These are phyloP conservation scores for Bagarius yarrelli DNA, from an alignment of 2,113 vertebrate species.

Conservation along the genomic window DNA sequence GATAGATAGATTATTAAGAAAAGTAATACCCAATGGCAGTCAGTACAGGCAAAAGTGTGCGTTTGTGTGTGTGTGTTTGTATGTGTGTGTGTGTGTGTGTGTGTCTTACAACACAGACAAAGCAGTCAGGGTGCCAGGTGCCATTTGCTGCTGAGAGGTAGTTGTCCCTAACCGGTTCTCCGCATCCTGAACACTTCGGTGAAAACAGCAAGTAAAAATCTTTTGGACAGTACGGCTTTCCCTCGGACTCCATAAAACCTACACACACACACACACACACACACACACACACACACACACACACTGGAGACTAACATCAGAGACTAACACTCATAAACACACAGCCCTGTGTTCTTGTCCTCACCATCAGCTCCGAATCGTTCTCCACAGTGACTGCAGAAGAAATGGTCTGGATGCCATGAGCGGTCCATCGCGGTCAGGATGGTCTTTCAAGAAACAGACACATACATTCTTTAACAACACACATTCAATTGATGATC, in stretches of 20 bases:
- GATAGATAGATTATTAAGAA: background rate
- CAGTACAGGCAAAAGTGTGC: too few relatives aligned
- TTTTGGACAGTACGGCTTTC: constrained; percentile 83
- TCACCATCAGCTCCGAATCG: constrained; percentile 80
- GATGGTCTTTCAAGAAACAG: constrained; percentile 74
- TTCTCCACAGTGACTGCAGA: constrained; percentile 83
- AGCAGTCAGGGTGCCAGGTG: constrained; percentile 89
- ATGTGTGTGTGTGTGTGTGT: constrained; percentile 10
- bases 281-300: constrained; percentile 8
- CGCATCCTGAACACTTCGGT: constrained; percentile 86
- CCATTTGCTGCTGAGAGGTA: constrained; percentile 84
- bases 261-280: constrained; percentile 13
- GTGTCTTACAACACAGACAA: constrained; percentile 83
- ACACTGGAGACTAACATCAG: background rate
- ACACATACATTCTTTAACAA: constrained; percentile 15
- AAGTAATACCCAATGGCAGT: background rate
- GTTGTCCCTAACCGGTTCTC: constrained; percentile 73
- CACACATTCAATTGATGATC: background rate
- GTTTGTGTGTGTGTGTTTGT: constrained; percentile 22
- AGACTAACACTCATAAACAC: background rate
- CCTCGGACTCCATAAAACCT: constrained; percentile 81
- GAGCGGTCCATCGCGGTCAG: constrained; percentile 85
- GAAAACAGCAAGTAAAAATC: constrained; percentile 87
- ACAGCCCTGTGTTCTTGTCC: background rate
- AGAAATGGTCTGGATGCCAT: constrained; percentile 96